These are phyloP conservation scores for Ranitomeya variabilis DNA, from an alignment of 2,113 vertebrate species.

Conservation along the genomic window DNA sequence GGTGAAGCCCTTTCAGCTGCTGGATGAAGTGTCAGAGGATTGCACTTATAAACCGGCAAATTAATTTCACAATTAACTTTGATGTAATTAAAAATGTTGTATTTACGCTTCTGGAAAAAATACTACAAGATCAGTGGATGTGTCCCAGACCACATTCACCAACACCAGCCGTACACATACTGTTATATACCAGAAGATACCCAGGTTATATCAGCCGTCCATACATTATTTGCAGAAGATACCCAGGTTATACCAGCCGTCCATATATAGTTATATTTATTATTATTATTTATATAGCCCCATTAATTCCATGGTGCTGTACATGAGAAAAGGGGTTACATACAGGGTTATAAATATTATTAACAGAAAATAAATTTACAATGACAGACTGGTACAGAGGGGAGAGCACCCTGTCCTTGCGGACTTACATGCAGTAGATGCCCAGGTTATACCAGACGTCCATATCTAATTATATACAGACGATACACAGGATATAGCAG, in stretches of 20 bases:
- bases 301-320: too few species aligned
- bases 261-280: too few species aligned
- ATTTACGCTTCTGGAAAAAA: conserved; percentile 49
- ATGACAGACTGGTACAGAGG: too few species aligned
- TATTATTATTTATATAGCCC: too few species aligned
- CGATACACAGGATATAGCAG: too few species aligned
- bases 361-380: too few species aligned
- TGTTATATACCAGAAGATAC: background rate
- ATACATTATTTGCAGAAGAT: background rate
- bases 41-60: conserved; percentile 63
- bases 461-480: too few species aligned
- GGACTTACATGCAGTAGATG: too few species aligned
- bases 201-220: background rate
- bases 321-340: too few species aligned
- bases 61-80: conserved; percentile 64
- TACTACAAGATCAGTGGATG: background rate
- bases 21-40: conserved; percentile 53
- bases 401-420: too few species aligned
- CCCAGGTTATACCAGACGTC: too few species aligned
- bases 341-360: too few species aligned
- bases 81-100: conserved; percentile 60
- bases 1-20: conserved; percentile 19
- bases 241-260: background rate
- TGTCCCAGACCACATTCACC: background rate
- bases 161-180: background rate